Evolutionary conservation across 1,140 invertebrate genomes (phyloP).

Genomic region (Caenorhabditis brenneri): DNA sequence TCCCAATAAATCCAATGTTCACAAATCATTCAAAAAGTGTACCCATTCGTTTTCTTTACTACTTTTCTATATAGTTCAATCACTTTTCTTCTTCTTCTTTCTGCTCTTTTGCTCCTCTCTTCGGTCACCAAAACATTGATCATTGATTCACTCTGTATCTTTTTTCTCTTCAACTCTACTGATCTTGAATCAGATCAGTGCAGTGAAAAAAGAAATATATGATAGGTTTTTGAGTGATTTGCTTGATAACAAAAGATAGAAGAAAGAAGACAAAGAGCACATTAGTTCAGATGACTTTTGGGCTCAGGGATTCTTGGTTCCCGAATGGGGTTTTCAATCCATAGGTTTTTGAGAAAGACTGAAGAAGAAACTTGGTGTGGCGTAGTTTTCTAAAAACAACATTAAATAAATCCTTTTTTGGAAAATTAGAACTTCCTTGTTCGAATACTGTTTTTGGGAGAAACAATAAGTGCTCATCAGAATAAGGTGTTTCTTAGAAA

Average conservation of each 20-base stretch:
- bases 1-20: not conserved
- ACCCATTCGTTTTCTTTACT: not conserved
- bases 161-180: not conserved
- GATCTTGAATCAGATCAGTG: constrained; percentile 15
- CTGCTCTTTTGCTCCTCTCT: constrained; percentile 12
- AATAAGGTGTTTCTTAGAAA: too few species aligned
- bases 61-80: constrained; percentile 8
- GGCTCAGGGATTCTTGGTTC: too few species aligned
- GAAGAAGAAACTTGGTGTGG: too few species aligned
- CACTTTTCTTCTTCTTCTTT: not conserved
- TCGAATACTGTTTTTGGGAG: too few species aligned
- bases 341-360: too few species aligned
- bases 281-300: not conserved
- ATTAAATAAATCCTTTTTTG: too few species aligned
- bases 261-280: not conserved
- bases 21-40: not conserved
- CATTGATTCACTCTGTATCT: not conserved
- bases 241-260: not conserved
- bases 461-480: too few species aligned
- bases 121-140: constrained; percentile 13
- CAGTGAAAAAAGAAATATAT: constrained; percentile 3
- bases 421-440: too few species aligned
- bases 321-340: too few species aligned
- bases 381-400: too few species aligned
- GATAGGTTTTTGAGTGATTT: constrained; percentile 6